These are phyloP conservation scores for Pristionchus fissidentatus DNA, from an alignment of 2,888 invertebrate species.

Conservation along the genomic window DNA sequence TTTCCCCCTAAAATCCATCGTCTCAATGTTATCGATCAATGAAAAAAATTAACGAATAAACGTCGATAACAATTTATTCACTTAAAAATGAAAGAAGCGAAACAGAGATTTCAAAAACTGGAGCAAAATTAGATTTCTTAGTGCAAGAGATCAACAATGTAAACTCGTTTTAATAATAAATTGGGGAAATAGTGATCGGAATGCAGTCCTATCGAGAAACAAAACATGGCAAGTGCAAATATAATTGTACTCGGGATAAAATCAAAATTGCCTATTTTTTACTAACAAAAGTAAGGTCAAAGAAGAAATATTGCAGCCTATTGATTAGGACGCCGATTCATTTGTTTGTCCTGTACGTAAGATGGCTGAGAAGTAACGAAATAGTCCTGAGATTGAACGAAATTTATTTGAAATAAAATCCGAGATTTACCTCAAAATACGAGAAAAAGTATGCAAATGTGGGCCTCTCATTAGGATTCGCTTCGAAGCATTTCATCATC, in stretches of 20 bases:
- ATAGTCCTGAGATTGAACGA: background rate
- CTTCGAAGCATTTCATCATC: constrained; percentile 27
- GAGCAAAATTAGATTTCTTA: too few relatives aligned
- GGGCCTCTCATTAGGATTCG: background rate
- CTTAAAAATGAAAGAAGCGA: too few relatives aligned
- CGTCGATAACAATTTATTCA: too few relatives aligned
- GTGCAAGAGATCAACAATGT: background rate
- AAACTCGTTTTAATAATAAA: background rate
- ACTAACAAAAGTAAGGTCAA: background rate
- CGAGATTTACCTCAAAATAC: constrained; percentile 1
- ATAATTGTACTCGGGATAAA: background rate
- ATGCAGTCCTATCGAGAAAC: too few relatives aligned
- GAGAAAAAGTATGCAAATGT: constrained; percentile 24
- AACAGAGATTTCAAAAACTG: too few relatives aligned
- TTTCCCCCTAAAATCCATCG: too few relatives aligned
- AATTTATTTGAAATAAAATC: background rate
- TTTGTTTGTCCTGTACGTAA: constrained; percentile 12
- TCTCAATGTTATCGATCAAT: too few relatives aligned
- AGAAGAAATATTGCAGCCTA: background rate
- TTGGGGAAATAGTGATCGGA: too few relatives aligned
- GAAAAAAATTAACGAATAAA: too few relatives aligned
- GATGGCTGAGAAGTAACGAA: constrained; percentile 19
- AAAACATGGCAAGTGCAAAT: background rate
- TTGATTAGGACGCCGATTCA: background rate
- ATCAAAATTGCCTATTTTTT: background rate